A percentile compares a stretch with the other conserved stretches of the same genome.
These are phyloP conservation scores for Hippolais icterina DNA, from an alignment of 2,113 vertebrate species.

Conservation along the genomic window DNA sequence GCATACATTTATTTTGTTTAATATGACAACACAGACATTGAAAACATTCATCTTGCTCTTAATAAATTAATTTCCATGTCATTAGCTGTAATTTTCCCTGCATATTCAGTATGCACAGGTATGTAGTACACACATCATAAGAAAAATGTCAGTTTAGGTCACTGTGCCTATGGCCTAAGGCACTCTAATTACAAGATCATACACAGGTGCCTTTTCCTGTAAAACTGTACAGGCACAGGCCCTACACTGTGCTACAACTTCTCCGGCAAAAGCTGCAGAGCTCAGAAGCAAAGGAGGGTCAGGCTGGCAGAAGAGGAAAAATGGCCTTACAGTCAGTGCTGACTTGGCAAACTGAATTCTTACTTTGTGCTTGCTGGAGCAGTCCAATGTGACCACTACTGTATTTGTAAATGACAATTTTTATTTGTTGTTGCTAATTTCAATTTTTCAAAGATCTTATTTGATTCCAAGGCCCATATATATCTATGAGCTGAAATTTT, in stretches of 20 bases:
- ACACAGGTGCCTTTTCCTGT: not conserved
- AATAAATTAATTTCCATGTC: not conserved
- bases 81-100: not conserved
- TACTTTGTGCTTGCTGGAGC: not conserved
- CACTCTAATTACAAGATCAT: not conserved
- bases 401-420: not conserved
- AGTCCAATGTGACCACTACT: not conserved
- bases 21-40: not conserved
- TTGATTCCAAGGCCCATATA: not conserved
- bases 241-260: not conserved
- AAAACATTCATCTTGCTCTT: not conserved
- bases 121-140: not conserved
- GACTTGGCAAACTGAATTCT: not conserved
- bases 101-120: accelerated
- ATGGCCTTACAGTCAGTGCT: not conserved
- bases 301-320: not conserved
- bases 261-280: not conserved
- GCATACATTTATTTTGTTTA: not conserved
- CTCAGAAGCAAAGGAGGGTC: accelerated
- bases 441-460: not conserved
- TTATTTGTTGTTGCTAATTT: not conserved
- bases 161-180: not conserved
- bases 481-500: not conserved
- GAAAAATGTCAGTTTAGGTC: not conserved
- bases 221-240: not conserved